Evolutionary conservation across 92 coral and sea anemone genomes (phyloP).

Genomic region (Virgularia gustaviana): DNA sequence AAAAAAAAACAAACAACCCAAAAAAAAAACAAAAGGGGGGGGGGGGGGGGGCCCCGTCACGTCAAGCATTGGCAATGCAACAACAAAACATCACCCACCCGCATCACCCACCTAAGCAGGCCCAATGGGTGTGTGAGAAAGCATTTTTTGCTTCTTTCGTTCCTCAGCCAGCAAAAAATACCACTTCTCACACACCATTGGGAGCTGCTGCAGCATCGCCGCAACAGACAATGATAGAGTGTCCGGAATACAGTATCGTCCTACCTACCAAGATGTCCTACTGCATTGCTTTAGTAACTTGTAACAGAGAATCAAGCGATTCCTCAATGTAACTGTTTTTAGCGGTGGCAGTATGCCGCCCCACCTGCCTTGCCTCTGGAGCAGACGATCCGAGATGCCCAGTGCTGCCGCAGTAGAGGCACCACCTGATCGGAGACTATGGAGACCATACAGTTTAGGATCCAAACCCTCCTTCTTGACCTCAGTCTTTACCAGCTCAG

Average conservation of each 20-base stretch:
- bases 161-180: too few species aligned
- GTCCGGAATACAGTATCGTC: background rate
- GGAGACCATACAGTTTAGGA: constrained; percentile 40
- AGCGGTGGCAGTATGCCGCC: constrained; percentile 34
- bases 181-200: too few species aligned
- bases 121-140: too few species aligned
- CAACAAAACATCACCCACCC: too few species aligned
- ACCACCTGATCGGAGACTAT: constrained; percentile 52
- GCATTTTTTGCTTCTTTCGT: too few species aligned
- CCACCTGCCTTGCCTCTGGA: constrained; percentile 59
- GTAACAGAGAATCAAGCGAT: constrained; percentile 39
- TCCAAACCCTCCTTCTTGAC: constrained; percentile 38
- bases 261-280: background rate
- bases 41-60: too few species aligned
- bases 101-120: too few species aligned
- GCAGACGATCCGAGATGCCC: constrained; percentile 42
- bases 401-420: constrained; percentile 45
- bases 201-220: too few species aligned
- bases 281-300: constrained; percentile 40
- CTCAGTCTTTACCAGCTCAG: constrained; percentile 36
- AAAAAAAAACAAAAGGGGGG: too few species aligned
- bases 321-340: constrained; percentile 40
- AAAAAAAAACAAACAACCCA: too few species aligned
- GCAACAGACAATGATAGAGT: background rate
- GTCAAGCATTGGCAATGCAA: too few species aligned